Conservation (phyloP, 2,113 vertebrate genomes). For the Xyrauchen texanus region DNA sequence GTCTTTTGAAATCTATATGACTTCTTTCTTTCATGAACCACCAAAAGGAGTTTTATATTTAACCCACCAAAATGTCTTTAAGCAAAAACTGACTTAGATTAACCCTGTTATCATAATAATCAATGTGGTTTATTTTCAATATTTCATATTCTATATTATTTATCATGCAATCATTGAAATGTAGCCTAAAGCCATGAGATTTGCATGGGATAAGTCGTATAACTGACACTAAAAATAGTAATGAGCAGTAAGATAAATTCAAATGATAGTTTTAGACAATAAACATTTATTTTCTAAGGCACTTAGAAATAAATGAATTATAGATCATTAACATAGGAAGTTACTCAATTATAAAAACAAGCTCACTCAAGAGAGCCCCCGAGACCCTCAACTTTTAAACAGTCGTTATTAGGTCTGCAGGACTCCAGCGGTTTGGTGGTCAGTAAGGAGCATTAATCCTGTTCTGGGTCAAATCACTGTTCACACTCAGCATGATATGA, state of each 20-base stretch:
- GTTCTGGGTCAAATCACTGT: conserved; percentile 47
- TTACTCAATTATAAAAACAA: conserved; percentile 18
- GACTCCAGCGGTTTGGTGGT: conserved; percentile 55
- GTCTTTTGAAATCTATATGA: no score
- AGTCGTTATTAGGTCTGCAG: conserved; percentile 56
- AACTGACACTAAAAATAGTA: no score
- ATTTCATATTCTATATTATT: not conserved
- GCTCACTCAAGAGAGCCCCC: conserved; percentile 6
- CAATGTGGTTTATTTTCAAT: not conserved
- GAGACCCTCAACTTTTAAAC: conserved; percentile 45
- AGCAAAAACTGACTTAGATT: no score
- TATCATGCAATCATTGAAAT: no score
- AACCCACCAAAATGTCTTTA: no score
- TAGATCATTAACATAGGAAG: conserved; percentile 14
- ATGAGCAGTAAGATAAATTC: conserved; percentile 7
- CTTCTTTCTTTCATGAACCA: no score
- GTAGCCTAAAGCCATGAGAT: conserved; percentile 14
- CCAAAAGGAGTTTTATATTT: no score
- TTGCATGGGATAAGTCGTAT: conserved; percentile 11
- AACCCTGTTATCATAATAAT: not conserved
- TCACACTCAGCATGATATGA: conserved; percentile 53
- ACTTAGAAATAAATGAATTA: conserved; percentile 15
- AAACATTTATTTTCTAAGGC: no score
- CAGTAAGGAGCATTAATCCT: conserved; percentile 56
- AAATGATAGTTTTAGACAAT: not conserved